Evolutionary conservation across 53 echinoderm and acorn worm genomes (phyloP).

Genomic region (Mesocentrotus franciscanus): DNA sequence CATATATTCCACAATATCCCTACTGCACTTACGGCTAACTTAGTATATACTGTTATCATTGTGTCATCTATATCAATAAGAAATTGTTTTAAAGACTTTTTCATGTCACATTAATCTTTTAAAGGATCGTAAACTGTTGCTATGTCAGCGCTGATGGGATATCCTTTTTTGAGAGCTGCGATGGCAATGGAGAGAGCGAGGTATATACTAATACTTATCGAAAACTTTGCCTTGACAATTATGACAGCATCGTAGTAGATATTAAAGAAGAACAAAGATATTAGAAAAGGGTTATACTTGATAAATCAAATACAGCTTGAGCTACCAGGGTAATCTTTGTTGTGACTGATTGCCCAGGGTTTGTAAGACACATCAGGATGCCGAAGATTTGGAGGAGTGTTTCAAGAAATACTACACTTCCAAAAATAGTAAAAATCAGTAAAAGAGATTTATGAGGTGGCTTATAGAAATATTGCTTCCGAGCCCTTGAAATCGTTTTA

Average conservation of each 20-base stretch:
- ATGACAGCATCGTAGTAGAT: conserved; percentile 37
- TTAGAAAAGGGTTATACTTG: too few relatives aligned
- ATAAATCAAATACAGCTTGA: too few relatives aligned
- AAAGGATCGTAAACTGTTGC: neutral
- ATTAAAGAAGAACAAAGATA: neutral
- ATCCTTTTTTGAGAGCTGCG: neutral
- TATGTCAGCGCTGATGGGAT: too few relatives aligned
- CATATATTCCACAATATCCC: neutral
- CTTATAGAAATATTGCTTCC: too few relatives aligned
- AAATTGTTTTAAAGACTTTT: neutral
- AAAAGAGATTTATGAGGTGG: too few relatives aligned
- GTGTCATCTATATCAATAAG: neutral
- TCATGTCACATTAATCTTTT: neutral
- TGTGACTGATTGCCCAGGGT: too few relatives aligned
- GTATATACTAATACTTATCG: conserved; percentile 1
- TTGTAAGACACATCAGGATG: too few relatives aligned
- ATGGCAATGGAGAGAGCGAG: neutral
- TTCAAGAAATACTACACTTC: too few relatives aligned
- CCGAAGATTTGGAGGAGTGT: too few relatives aligned
- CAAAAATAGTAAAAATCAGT: too few relatives aligned
- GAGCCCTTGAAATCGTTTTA: too few relatives aligned
- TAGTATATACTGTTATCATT: neutral
- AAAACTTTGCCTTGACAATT: conserved; percentile 8
- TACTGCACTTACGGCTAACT: neutral
- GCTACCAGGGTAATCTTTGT: too few relatives aligned